A percentile compares a stretch with the other conserved stretches of the same genome.
Conservation (phyloP, 2,797 vertebrate species). For the Cynopterus sphinx region DNA sequence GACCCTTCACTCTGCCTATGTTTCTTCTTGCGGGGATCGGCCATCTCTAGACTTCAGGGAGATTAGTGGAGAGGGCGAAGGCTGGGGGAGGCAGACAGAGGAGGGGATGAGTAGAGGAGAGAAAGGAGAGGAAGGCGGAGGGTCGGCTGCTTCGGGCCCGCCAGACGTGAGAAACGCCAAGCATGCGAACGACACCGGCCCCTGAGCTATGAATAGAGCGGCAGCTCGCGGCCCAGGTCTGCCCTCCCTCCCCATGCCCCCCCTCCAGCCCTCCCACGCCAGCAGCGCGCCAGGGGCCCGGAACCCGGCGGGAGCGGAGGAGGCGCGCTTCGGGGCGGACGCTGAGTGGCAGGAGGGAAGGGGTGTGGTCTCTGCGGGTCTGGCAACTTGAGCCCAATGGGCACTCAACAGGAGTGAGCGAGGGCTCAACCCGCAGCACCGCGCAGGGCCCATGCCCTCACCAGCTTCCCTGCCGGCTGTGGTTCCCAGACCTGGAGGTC, state of each 20-base stretch:
- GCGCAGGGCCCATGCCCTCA: not conserved
- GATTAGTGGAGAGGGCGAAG: not conserved
- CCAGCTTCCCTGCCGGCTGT: not conserved
- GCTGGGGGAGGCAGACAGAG: not conserved
- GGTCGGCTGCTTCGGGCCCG: not conserved
- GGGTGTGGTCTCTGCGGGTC: not conserved
- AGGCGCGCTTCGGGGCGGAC: not conserved
- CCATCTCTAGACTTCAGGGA: not conserved
- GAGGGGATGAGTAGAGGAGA: not conserved
- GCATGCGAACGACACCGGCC: conserved; percentile 67
- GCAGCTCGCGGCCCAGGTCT: not conserved
- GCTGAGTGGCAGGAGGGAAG: accelerated
- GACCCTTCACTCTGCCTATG: not conserved
- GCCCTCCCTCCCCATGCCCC: not conserved
- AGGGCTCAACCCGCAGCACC: no score
- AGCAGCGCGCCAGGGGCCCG: not conserved
- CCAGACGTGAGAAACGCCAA: conserved; percentile 72
- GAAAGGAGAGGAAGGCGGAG: not conserved
- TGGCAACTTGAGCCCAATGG: not conserved
- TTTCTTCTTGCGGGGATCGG: not conserved
- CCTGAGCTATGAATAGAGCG: conserved; percentile 74
- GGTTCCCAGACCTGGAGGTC: not conserved
- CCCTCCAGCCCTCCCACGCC: not conserved
- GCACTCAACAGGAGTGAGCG: not conserved
- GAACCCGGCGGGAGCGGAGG: not conserved